A percentile compares a stretch with the other conserved stretches of the same genome.
These are phyloP conservation scores for Uromys caudimaculatus DNA, from an alignment of 2,797 vertebrate genomes.

Conservation along the genomic window DNA sequence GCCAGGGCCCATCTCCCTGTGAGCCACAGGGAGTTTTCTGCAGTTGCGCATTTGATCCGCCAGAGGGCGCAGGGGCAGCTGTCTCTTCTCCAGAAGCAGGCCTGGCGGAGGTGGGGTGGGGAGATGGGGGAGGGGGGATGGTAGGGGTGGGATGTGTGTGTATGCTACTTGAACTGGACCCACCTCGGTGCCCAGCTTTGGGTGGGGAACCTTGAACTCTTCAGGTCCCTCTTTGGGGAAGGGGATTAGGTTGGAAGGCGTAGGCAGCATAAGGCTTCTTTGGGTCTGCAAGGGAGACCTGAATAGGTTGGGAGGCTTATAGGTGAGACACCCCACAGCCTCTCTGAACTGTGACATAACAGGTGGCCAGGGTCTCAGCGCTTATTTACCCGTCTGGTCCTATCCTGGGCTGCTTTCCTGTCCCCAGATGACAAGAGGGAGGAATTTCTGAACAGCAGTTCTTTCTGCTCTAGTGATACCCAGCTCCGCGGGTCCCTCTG, in stretches of 20 bases:
- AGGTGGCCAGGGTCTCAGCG: not conserved
- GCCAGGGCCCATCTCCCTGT: not conserved
- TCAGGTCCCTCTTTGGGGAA: not conserved
- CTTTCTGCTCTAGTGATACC: slow-evolving; percentile 2
- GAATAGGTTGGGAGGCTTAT: not conserved
- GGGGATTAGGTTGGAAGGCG: not conserved
- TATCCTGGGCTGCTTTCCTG: not conserved
- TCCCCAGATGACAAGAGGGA: not conserved
- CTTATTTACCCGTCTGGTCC: not conserved
- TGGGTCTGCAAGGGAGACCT: slow-evolving; percentile 31
- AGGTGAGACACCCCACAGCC: not conserved
- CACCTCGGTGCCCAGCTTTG: not conserved
- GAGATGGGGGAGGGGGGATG: not conserved
- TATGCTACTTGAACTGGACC: not conserved
- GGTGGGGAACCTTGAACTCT: not conserved
- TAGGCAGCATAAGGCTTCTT: not conserved
- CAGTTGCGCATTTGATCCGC: not conserved
- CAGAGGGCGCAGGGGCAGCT: slow-evolving; percentile 70
- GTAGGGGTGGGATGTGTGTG: not conserved
- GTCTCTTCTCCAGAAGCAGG: not conserved
- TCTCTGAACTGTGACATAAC: not conserved
- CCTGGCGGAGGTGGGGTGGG: not conserved
- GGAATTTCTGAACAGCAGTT: not conserved
- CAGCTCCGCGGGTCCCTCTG: not conserved
- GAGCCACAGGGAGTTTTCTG: not conserved